These are phyloP conservation scores for Syngnathoides biaculeatus DNA, from an alignment of 2,113 vertebrate species.

Conservation along the genomic window DNA sequence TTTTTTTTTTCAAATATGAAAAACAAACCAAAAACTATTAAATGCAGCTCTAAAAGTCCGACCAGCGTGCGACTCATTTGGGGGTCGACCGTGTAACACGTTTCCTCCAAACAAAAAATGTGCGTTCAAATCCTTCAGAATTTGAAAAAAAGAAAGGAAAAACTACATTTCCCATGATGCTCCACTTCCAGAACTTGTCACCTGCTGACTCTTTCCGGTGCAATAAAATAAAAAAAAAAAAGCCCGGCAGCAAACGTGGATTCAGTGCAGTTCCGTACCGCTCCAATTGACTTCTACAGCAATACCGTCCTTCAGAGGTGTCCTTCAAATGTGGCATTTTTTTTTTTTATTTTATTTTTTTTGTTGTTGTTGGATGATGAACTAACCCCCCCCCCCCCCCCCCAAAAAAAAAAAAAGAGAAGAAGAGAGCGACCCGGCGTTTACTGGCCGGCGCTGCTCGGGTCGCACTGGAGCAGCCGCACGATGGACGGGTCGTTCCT, in stretches of 20 bases:
- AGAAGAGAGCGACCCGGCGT: constrained; percentile 5
- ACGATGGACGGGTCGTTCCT: constrained; percentile 96
- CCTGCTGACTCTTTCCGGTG: not conserved
- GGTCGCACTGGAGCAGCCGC: constrained; percentile 95
- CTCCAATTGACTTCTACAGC: not conserved
- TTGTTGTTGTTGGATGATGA: constrained; percentile 30
- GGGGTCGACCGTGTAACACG: constrained; percentile 34
- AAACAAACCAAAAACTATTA: no score
- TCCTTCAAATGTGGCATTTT: constrained; percentile 23
- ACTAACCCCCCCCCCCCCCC: no score
- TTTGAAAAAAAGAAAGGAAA: constrained; percentile 37
- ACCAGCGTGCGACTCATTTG: not conserved
- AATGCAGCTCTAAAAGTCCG: not conserved
- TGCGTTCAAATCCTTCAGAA: constrained; percentile 20
- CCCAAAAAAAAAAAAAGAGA: not conserved
- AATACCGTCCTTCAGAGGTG: not conserved
- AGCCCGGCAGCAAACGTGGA: constrained; percentile 38
- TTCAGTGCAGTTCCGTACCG: constrained; percentile 17
- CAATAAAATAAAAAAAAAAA: no score
- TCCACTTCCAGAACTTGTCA: not conserved
- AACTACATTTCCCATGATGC: constrained; percentile 5
- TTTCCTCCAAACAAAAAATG: constrained; percentile 38
- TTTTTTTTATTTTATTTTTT: constrained; percentile 9
- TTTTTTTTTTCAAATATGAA: no score
- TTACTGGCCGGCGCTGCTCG: constrained; percentile 85